These are phyloP conservation scores for Xiphophorus maculatus DNA, from an alignment of 2,113 vertebrate genomes.

Conservation along the genomic window DNA sequence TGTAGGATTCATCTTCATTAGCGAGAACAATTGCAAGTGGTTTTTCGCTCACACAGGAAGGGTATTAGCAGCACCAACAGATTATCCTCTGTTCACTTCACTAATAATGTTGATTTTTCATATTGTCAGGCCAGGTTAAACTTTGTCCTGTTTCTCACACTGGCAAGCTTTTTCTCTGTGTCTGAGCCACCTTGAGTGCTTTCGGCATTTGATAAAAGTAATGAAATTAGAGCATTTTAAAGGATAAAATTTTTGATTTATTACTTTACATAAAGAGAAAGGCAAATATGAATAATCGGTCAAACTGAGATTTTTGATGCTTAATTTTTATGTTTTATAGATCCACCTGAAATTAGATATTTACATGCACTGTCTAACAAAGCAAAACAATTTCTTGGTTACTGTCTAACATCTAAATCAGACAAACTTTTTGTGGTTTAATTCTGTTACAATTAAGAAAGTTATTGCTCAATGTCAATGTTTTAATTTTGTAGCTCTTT, in stretches of 20 bases:
- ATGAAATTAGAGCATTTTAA: not conserved
- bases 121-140: conserved; percentile 75
- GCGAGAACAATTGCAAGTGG: conserved; percentile 85
- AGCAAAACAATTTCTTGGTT: not conserved
- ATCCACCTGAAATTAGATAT: not conserved
- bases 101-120: conserved; percentile 80
- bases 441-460: too few species aligned
- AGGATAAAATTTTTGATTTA: not conserved
- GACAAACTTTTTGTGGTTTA: too few species aligned
- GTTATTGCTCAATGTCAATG: too few species aligned
- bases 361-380: not conserved
- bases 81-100: conserved; percentile 81
- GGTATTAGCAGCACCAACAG: conserved; percentile 76
- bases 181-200: conserved; percentile 13
- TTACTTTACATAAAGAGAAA: not conserved
- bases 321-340: not conserved
- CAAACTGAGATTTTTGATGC: not conserved
- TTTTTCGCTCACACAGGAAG: conserved; percentile 75
- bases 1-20: conserved; percentile 91
- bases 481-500: too few species aligned
- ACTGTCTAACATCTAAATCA: too few species aligned
- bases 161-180: conserved; percentile 40
- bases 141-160: conserved; percentile 23
- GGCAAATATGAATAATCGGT: not conserved
- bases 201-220: not conserved